Conservation (phyloP, 2,113 vertebrate genomes). For the Dipodomys stephensi region DNA sequence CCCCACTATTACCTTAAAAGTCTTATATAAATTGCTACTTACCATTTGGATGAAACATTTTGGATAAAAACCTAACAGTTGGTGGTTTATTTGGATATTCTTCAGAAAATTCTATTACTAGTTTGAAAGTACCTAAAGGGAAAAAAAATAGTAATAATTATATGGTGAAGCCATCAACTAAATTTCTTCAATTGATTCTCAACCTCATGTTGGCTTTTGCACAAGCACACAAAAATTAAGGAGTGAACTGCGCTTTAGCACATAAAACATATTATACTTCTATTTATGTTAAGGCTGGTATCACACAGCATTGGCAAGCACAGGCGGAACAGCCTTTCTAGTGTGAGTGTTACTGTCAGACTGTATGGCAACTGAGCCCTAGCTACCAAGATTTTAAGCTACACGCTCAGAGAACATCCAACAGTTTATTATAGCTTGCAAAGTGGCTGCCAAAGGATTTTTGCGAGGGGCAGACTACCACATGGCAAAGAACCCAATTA, state of each 20-base stretch:
- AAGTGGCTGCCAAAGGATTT: neutral
- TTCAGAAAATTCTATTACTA: constrained; percentile 99
- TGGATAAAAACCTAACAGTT: constrained; percentile 98
- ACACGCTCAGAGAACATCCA: constrained; percentile 12
- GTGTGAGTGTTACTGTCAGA: neutral
- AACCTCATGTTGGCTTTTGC: neutral
- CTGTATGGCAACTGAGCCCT: constrained; percentile 10
- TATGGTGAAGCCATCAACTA: constrained; percentile 39
- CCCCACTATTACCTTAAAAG: constrained; percentile 35
- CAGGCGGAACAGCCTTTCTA: neutral
- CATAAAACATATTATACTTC: neutral
- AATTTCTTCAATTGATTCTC: constrained; percentile 42
- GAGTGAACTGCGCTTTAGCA: neutral
- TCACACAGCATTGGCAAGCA: neutral
- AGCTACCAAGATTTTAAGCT: constrained; percentile 51
- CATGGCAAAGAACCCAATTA: neutral
- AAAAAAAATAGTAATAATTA: constrained; percentile 78
- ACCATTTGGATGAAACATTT: constrained; percentile 99
- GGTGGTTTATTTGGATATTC: constrained; percentile 99
- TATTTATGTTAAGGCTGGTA: neutral
- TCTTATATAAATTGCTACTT: constrained; percentile 82
- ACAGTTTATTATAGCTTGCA: neutral
- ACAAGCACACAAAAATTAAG: constrained; percentile 21
- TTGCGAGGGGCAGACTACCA: neutral
- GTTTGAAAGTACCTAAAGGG: constrained; percentile 97